Base-by-base conservation (phyloP, 2,113 vertebrate species). In the Pteropus alecto region DNA sequence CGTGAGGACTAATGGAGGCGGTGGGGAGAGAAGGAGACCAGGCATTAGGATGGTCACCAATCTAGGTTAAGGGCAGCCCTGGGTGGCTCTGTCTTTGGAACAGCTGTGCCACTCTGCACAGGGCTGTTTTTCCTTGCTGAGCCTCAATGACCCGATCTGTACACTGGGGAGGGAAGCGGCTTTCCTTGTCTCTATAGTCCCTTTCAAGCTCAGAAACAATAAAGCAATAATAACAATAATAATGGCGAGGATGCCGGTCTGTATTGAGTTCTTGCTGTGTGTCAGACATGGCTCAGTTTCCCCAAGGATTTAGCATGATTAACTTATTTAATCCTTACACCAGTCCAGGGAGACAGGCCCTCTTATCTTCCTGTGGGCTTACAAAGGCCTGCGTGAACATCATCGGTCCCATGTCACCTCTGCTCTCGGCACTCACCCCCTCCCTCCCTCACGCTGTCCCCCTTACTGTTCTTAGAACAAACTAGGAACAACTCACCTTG, bases 151-250 rank as follows among this genome's bases (percentile, higher is more conserved):
- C 15, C 26, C 19, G 28, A 19, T 78, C 22, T 54, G 46, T 70
- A 38, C 38, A 13, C 70, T 81, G 67, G 79, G 54, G 28, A 78
- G 63, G 48, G 46, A 51, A 65, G 30, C 33, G 21, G 16, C 56
- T 82, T 82, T 24, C 48, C 83, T 90, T 81, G 7, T 74, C 58
- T 68, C 26, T 51, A 0, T 46, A 21, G 51, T 43, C 54, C 11
- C 26, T 71, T 65, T 73, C 33, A 87, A 33, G 12, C 73, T 86
- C 78, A 86, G 71, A 78, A 71, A 87, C 94, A 81, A 41, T 38
- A 46, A 35, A 38, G 48, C 63, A 83, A 35, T 70, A n/a, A 22
- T 82, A 54, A 54, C 24, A 41, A 35, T 38, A 26, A 35, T 60
- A 5, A 43, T 1, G 5, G 9, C 21, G 15, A 4, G 21, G 5